Evolutionary conservation across 2,888 invertebrate genomes (phyloP).

Genomic region (Pammene aurita): DNA sequence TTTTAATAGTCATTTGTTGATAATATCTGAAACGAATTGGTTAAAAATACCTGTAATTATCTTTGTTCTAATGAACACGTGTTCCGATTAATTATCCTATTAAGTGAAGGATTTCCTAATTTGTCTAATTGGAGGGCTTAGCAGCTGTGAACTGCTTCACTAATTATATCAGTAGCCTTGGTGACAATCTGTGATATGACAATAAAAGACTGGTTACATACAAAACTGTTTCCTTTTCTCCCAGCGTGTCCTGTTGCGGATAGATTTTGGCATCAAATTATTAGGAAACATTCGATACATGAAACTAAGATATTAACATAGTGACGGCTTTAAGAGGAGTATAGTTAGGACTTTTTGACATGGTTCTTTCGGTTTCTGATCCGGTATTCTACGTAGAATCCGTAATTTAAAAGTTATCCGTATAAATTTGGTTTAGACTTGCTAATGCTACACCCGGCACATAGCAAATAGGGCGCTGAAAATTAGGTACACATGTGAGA

Average conservation of each 20-base stretch:
- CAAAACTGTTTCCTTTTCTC: conserved; percentile 79
- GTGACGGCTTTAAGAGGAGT: not conserved
- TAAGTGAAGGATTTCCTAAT: conserved; percentile 36
- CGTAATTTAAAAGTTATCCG: too few relatives aligned
- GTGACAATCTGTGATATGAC: conserved; percentile 67
- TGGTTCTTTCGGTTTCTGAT: not conserved
- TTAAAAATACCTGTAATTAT: conserved; percentile 30
- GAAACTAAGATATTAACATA: not conserved
- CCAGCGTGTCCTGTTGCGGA: conserved; percentile 65
- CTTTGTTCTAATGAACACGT: conserved; percentile 28
- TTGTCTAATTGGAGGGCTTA: conserved; percentile 49
- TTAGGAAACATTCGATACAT: not conserved
- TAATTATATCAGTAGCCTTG: conserved; percentile 53
- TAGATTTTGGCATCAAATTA: conserved; percentile 28
- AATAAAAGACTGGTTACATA: conserved; percentile 75
- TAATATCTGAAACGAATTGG: conserved; percentile 23
- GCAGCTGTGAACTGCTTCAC: conserved; percentile 65
- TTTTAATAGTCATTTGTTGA: conserved; percentile 10
- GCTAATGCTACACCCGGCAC: conserved; percentile 1
- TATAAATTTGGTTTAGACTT: not conserved
- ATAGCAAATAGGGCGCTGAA: conserved; percentile 20
- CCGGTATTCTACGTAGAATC: not conserved
- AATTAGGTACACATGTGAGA: conserved; percentile 5
- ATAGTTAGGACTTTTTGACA: not conserved
- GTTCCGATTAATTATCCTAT: conserved; percentile 25